Evolutionary conservation across 2,888 invertebrate genomes (phyloP).

Genomic region (Papilio gigon): DNA sequence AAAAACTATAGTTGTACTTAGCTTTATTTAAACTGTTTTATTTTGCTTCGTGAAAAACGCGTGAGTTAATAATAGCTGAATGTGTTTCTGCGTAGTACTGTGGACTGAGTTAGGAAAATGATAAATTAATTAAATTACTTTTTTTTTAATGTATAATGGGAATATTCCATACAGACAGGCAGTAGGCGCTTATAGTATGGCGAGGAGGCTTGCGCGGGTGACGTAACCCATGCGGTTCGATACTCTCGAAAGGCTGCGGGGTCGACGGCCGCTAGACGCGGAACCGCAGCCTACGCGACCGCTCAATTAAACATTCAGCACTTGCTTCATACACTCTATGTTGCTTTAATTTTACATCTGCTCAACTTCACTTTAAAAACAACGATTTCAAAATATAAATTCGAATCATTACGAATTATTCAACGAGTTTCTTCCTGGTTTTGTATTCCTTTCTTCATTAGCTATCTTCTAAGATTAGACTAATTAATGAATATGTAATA

Average conservation of each 20-base stretch:
- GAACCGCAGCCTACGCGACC: slow-evolving; percentile 75
- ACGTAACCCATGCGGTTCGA: slow-evolving; percentile 71
- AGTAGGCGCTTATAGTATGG: slow-evolving; percentile 42
- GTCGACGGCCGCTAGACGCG: slow-evolving; percentile 79
- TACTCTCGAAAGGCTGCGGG: slow-evolving; percentile 73
- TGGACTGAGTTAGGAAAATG: background rate
- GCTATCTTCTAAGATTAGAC: background rate
- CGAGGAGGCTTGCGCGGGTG: slow-evolving; percentile 67
- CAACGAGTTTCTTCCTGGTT: background rate
- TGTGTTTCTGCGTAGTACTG: background rate
- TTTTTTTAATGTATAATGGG: slow-evolving; percentile 52
- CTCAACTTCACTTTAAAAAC: background rate
- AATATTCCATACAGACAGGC: slow-evolving; percentile 55
- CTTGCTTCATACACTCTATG: slow-evolving; percentile 54
- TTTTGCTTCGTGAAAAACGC: background rate
- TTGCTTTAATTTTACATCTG: slow-evolving; percentile 36
- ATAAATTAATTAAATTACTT: slow-evolving; percentile 40
- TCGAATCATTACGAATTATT: background rate
- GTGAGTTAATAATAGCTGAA: background rate
- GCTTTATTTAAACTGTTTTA: background rate
- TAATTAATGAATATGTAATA: no score
- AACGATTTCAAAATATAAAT: background rate
- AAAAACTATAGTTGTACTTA: no score
- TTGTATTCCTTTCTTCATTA: background rate
- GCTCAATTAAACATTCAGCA: slow-evolving; percentile 78